Percentiles rank a stretch among this genome's conserved stretches.
Conservation (phyloP, 2,113 vertebrate species). For the Symphodus melops region DNA sequence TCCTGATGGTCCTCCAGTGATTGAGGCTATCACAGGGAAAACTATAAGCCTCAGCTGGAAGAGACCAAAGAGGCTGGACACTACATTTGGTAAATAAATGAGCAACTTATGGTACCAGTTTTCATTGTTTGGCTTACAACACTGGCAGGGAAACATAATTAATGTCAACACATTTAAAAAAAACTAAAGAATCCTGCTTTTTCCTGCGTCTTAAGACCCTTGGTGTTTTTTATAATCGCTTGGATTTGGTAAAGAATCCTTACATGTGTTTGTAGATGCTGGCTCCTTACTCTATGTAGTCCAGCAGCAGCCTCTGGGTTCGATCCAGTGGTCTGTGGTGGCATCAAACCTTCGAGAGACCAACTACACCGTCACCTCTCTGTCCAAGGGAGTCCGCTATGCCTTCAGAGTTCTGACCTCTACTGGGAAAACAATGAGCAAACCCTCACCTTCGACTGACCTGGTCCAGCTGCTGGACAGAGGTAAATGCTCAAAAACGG, state of each 20-base stretch:
- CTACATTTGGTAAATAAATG: constrained; percentile 81
- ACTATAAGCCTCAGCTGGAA: constrained; percentile 90
- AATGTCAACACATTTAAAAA: no score
- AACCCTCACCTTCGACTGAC: constrained; percentile 88
- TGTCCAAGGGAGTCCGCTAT: constrained; percentile 91
- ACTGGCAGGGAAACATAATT: no score
- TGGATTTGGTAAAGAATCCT: background rate
- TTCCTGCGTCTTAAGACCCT: no score
- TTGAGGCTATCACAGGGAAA: constrained; percentile 89
- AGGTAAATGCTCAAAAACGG: constrained; percentile 74
- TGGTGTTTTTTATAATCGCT: background rate
- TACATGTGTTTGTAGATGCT: constrained; percentile 77
- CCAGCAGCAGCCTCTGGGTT: constrained; percentile 93
- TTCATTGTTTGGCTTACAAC: no score
- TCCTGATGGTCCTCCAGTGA: constrained; percentile 88
- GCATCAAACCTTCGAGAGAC: constrained; percentile 85
- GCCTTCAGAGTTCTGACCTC: constrained; percentile 90
- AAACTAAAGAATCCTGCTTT: no score
- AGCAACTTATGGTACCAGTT: no score
- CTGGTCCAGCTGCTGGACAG: constrained; percentile 87
- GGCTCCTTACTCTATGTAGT: constrained; percentile 87
- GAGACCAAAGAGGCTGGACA: constrained; percentile 88
- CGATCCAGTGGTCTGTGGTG: constrained; percentile 89
- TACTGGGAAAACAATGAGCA: constrained; percentile 90
- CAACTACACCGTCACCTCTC: constrained; percentile 80